These are phyloP conservation scores for Vombatus ursinus DNA, from an alignment of 2,113 vertebrate genomes.

Conservation along the genomic window DNA sequence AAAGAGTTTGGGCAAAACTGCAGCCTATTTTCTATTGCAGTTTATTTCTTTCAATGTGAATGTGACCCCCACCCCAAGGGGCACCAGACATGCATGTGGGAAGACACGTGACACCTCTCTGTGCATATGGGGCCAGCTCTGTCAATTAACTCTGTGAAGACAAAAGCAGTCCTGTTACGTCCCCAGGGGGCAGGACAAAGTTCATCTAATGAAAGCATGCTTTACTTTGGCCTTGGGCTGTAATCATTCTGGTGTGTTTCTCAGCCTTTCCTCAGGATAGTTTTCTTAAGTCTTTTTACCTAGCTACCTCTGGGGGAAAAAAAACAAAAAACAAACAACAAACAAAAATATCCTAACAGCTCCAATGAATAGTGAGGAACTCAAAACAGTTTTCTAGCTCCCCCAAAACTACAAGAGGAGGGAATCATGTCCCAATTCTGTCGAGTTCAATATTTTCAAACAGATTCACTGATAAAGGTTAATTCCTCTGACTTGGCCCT, in stretches of 20 bases:
- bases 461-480: not conserved
- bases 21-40: not conserved
- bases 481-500: not conserved
- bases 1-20: not conserved
- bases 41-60: constrained; percentile 29
- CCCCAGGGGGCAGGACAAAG: not conserved
- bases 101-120: not conserved
- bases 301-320: too few relatives aligned
- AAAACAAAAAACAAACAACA: not conserved
- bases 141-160: not conserved
- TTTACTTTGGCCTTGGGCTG: not conserved
- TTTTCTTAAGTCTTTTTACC: not conserved
- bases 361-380: not conserved
- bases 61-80: constrained; percentile 10
- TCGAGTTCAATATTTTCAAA: not conserved
- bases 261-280: constrained; percentile 10
- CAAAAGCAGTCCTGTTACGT: not conserved
- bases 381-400: not conserved
- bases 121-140: not conserved
- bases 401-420: not conserved
- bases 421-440: not conserved
- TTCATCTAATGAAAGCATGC: not conserved
- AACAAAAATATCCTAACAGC: not conserved
- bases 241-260: not conserved
- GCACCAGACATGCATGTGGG: not conserved